Evolutionary conservation across 1,140 invertebrate species (phyloP), one percentile per base, ranked within the genome.

Genomic region (Calephelis virginiensis): DNA sequence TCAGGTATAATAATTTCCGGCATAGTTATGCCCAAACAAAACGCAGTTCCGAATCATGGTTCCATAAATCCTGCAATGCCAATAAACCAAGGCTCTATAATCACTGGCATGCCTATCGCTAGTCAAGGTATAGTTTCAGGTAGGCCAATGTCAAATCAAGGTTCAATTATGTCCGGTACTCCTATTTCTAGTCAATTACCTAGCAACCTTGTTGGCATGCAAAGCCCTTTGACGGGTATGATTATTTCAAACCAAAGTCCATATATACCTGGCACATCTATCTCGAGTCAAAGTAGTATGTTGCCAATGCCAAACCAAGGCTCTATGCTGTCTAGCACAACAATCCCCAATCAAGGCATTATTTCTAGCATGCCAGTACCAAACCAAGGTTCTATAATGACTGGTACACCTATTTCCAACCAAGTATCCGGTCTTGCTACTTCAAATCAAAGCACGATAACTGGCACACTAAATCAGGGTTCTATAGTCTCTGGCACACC

Each of bases 331-430:
- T 67, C 69, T 64, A 72, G 74, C 0, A 71, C 67, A 8, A 47
- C 66, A 12, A 61, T 69, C 9, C 37, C 38, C 40, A 66, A 60
- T 45, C 50, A 53, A 56, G 67, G 68, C 13, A 43, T 43, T 43
- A 43, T 43, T 3, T 43, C 40, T 46, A 43, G 40, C 40, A 43
- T 43, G 40, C 40, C 40, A 43, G 40, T 43, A 43, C 40, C 40
- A 43, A 76, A 61, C 37, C 72, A 79, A 47, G 77, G 73, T 6
- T 75, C 77, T 3, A 77, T 79, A 37, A 61, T 74, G 63, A 61
- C 66, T 11, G 77, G 77, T 1, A 72, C 40, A 43, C 40, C 40
- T 43, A 43, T 60, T 9, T 45, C 62, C 11, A 61, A 65, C 38
- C 75, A 75, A 60, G 73, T 73, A 6, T 69, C 75, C 0, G 76